Evolutionary conservation across 2,113 vertebrate species (phyloP).

Genomic region (Cacatua alba): DNA sequence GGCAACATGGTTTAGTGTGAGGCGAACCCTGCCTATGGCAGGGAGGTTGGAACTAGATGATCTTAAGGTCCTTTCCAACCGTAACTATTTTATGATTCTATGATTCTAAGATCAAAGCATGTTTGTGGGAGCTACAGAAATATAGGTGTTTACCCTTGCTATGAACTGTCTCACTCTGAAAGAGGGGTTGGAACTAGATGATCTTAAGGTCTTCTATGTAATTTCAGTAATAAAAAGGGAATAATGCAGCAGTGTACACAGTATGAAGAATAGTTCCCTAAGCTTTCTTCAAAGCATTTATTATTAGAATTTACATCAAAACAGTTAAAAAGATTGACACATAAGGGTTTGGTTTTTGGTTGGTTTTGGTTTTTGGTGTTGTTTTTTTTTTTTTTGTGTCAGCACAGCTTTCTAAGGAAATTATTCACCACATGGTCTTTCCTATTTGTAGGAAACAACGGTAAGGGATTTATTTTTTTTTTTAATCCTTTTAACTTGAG

Average conservation of each 20-base stretch:
- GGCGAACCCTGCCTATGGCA: neutral
- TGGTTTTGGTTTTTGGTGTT: neutral
- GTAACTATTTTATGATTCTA: neutral
- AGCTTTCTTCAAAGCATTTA: neutral
- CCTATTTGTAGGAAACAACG: neutral
- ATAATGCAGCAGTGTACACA: neutral
- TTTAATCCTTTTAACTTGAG: neutral
- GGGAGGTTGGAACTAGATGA: neutral
- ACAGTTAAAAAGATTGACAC: neutral
- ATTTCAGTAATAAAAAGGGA: neutral
- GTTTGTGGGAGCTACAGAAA: neutral
- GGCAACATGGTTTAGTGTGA: neutral
- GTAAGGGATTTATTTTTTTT: neutral
- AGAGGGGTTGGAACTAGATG: neutral
- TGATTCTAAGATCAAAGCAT: neutral
- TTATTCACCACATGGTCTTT: neutral
- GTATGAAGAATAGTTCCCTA: neutral
- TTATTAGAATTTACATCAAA: neutral
- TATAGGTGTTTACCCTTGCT: neutral
- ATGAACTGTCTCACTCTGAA: neutral
- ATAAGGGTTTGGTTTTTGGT: neutral
- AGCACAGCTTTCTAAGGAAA: neutral
- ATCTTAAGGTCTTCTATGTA: neutral
- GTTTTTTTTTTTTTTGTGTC: neutral
- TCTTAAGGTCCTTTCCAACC: neutral